Evolutionary conservation across 2,113 vertebrate species (phyloP).

Genomic region (Pachycephala philippinensis): DNA sequence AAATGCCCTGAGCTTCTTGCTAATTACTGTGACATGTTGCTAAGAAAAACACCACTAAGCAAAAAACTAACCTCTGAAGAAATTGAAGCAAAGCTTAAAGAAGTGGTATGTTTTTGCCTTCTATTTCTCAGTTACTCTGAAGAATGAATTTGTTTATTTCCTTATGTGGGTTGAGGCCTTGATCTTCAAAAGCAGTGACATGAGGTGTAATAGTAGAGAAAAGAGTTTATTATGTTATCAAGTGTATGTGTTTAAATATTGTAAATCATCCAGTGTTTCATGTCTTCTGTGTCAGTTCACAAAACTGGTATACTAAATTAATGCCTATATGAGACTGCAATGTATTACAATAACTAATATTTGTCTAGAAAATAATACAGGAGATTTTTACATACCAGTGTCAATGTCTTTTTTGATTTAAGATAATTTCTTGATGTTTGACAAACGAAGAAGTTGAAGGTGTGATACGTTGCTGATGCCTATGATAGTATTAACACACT

Average conservation of each 20-base stretch:
- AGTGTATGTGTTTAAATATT: neutral
- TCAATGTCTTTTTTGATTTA: neutral
- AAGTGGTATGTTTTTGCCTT: constrained; percentile 85
- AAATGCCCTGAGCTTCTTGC: constrained; percentile 98
- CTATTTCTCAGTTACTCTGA: neutral
- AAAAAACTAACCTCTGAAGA: constrained; percentile 99
- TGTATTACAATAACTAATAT: neutral
- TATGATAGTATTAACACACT: neutral
- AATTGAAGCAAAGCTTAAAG: constrained; percentile 98
- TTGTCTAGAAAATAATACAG: neutral
- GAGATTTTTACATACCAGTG: neutral
- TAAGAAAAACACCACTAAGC: constrained; percentile 97
- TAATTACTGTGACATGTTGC: constrained; percentile 99
- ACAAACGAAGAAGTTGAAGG: neutral
- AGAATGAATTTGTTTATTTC: constrained; percentile 1
- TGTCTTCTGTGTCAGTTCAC: neutral
- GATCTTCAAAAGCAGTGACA: neutral
- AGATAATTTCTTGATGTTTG: neutral
- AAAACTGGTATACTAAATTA: neutral
- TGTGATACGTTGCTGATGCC: neutral
- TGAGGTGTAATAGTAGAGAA: neutral
- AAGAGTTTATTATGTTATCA: neutral
- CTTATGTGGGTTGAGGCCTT: neutral
- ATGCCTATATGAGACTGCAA: neutral
- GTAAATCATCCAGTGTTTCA: neutral